Conservation (phyloP, 2,113 vertebrate species). For the Protobothrops flavoviridis region DNA sequence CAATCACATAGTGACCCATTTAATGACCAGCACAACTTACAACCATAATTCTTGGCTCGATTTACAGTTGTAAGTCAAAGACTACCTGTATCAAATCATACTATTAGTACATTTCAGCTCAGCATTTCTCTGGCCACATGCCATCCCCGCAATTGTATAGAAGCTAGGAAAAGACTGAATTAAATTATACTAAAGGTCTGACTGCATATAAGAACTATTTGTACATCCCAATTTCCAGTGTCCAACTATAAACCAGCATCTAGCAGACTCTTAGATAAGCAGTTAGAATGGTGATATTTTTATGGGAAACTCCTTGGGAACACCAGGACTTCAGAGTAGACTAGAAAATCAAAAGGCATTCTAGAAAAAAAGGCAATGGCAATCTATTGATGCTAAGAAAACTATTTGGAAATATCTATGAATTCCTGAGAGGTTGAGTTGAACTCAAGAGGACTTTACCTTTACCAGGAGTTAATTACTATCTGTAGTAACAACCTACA, state of each 20-base stretch:
- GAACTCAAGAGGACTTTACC: background rate
- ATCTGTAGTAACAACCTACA: constrained; percentile 52
- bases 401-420: background rate
- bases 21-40: background rate
- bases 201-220: background rate
- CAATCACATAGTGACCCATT: background rate
- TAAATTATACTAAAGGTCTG: background rate
- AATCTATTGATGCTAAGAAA: background rate
- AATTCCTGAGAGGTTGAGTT: background rate
- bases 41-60: background rate
- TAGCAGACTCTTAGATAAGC: background rate
- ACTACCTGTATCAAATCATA: background rate
- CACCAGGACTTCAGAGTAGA: background rate
- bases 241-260: background rate
- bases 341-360: background rate
- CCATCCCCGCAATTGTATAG: background rate
- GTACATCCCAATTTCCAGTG: background rate
- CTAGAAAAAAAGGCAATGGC: background rate
- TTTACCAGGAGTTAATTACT: constrained; percentile 58
- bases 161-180: background rate
- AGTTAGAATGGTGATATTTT: background rate
- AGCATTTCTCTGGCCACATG: background rate
- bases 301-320: background rate
- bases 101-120: background rate
- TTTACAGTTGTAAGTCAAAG: background rate